Base-by-base conservation (phyloP, 1,140 invertebrate genomes). In the Streblospio benedicti region DNA sequence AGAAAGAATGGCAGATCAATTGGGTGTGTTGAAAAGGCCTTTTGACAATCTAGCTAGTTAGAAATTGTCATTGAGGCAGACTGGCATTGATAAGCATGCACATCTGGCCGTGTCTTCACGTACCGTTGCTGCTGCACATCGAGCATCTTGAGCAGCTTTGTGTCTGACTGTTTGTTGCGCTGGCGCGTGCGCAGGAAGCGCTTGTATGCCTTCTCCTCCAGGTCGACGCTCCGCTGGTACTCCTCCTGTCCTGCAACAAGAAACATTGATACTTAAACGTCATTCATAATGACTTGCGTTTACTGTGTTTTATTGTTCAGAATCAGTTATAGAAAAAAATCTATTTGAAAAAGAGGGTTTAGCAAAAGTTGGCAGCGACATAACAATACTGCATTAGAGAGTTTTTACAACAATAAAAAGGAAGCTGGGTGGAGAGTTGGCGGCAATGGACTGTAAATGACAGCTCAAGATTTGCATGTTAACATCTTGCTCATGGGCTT, bases 191-290 rank as follows among this genome's bases (percentile, higher is more conserved):
- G 45, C 14, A 14, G 25, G 45, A 14, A 49, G 14, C 45, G 14
- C 25, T 49, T 49, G 25, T 49, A 49, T 27, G 45, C 45, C 20
- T 49, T 49, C 25, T 49, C 45, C 25, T 49, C 45, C 6, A 49
- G 25, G 25, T 49, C 45, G 6, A 14, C 45, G 20, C 25, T 27
- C 14, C 45, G 6, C 45, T 16, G 12, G 45, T 9, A 9, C 45
- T 49, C 45, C 6, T 12, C 12, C 25, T 49, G 45, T 12, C 14
- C 45, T 49, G 20, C 9, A 9, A 38, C 9, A 38, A 38, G n/a
- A 9, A 38, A 38, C 9, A 38, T 38, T 9, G 35, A n/a, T 9
- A 9, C 35, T 38, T 9, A 38, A 38, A 9, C n/a, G 9, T 38
- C 9, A 38, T 9, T 9, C 9, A 38, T 38, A 38, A 9, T 38